Base-by-base conservation (phyloP, 2,888 invertebrate species). In the Mycalesis mineus region DNA sequence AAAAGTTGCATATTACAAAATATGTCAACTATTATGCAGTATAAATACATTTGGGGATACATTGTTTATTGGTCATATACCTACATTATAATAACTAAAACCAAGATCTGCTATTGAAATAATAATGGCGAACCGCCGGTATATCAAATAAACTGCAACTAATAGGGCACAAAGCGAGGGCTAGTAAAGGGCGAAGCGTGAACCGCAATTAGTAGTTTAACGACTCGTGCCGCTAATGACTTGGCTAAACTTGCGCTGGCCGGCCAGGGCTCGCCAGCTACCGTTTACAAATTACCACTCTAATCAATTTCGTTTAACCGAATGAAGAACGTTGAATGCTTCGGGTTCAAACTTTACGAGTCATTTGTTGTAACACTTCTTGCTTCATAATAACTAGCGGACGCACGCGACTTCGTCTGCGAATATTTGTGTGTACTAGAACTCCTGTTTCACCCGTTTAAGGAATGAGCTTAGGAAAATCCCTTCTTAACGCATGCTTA, bases 131-230 rank as follows among this genome's bases (percentile, higher is more conserved):
- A 37, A 49, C 49, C 49, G 37, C 49, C 39, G 11, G 31, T 41
- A 11, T 51, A 51, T 14, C 57, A 57, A 61, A 57, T 65, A 54
- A 63, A 63, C 57, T 61, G 51, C 58, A 70, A 75, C 74, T 80
- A 82, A 83, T 82, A 77, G 80, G 74, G 79, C 78, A 78, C 77
- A 70, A 70, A 74, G 74, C 69, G 65, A 66, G 70, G 66, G 62
- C 29, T 39, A 45, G 57, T 15, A 40, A 63, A 64, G 67, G 68
- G 69, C 68, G 65, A 67, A 66, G 65, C 62, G 70, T 68, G 68
- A 65, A 77, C 80, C 78, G 81, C 84, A 84, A 85, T 88, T 87
- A 86, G 80, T 73, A 74, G 75, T 72, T 75, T 76, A 79, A 78
- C 76, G 80, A 75, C 69, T 70, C 76, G 72, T 67, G 60, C 67